These are phyloP conservation scores for Rhopalosiphum nymphaeae DNA, from an alignment of 2,888 invertebrate species.

Conservation along the genomic window DNA sequence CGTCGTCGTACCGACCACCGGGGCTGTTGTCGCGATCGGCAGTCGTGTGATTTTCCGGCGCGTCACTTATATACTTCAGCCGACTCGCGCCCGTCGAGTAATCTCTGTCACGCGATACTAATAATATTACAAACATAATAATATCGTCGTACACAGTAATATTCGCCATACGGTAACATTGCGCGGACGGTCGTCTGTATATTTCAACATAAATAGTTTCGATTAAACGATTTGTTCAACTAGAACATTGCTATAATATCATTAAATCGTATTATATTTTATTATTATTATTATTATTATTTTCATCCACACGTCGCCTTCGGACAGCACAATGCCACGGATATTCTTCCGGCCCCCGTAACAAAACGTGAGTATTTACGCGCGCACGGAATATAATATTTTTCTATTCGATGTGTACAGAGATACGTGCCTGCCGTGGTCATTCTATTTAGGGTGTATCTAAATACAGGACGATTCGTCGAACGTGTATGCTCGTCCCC, in stretches of 20 bases:
- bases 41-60: not conserved
- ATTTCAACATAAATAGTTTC: not conserved
- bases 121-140: too few species aligned
- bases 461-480: not conserved
- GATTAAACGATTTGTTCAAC: not conserved
- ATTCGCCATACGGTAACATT: not conserved
- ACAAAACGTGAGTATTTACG: not conserved
- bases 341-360: not conserved
- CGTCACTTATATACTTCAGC: not conserved
- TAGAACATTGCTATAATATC: not conserved
- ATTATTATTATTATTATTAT: not conserved
- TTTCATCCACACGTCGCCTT: not conserved
- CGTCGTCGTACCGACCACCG: not conserved
- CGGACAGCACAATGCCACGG: not conserved
- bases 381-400: not conserved
- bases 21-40: not conserved
- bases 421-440: not conserved
- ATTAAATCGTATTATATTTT: not conserved
- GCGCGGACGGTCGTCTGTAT: not conserved
- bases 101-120: not conserved
- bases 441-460: not conserved
- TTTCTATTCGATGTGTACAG: not conserved
- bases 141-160: not conserved
- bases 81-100: not conserved
- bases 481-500: not conserved